Conservation (phyloP, 1,140 invertebrate species). For the Bacillus rossius region DNA sequence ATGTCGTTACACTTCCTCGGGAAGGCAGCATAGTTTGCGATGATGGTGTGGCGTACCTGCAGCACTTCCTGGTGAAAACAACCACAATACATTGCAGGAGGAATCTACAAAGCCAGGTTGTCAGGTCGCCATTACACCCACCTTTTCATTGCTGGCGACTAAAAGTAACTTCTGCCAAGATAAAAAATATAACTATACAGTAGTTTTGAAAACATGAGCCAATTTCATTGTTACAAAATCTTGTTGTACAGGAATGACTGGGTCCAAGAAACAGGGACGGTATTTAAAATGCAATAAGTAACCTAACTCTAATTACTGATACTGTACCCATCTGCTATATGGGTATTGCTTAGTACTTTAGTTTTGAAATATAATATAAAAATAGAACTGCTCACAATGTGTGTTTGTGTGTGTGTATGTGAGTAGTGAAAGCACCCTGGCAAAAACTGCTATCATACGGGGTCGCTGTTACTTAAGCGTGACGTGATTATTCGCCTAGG, state of each 20-base stretch:
- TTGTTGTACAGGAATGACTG: too few species aligned
- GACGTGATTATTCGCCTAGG: too few species aligned
- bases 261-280: too few species aligned
- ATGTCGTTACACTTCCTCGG: conserved; percentile 31
- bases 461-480: too few species aligned
- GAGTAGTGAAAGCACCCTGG: too few species aligned
- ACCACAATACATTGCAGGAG: too few species aligned
- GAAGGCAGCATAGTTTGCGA: conserved; percentile 36
- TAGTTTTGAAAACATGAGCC: too few species aligned
- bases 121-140: background rate
- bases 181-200: too few species aligned
- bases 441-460: too few species aligned
- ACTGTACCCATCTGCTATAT: background rate
- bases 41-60: conserved; percentile 38
- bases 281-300: too few species aligned
- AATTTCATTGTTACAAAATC: too few species aligned
- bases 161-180: background rate
- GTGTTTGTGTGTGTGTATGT: background rate
- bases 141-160: background rate
- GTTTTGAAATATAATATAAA: background rate
- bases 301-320: background rate
- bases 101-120: conserved; percentile 25
- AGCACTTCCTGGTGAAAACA: conserved; percentile 45
- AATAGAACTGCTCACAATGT: background rate
- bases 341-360: background rate